Evolutionary conservation across 2,113 vertebrate genomes (phyloP), one percentile per base, ranked within the genome.

Genomic region (Dermatemys mawii): DNA sequence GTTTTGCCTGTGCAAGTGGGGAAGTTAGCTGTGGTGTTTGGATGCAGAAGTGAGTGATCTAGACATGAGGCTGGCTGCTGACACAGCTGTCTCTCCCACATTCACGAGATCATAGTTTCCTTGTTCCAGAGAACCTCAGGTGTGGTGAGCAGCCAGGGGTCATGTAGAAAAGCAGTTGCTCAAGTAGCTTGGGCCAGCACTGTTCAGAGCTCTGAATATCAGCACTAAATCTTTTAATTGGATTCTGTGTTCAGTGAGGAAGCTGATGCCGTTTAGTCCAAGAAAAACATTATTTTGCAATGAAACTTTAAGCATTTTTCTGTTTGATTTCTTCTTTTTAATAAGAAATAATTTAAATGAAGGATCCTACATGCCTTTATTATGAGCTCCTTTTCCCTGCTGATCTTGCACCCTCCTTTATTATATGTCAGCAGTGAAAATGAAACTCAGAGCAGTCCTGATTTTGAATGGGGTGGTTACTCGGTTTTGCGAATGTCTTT

Each of bases 131-230:
- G 83, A 51, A 78, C 44, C 14, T 16, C 10, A 82, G 35, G 73
- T 35, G 12, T 51, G 0, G 0, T 1, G 1, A 80, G 19, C 44
- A 38, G 11, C 0, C 4, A 12, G 63, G 0, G 0, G 83, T 80
- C 49, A 26, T 2, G 51, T 16, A 1, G 5, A 21, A 51, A 88
- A 50, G 21, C 1, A 0, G 44, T 19, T 21, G 84, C 12, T 8
- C 0, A 0, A 17, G 76, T 11, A 13, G 13, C 50, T 2, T 2
- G 73, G 46, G 53, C 44, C n/a, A 26, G 3, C 24, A 86, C 54
- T 67, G 44, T 50, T 82, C 57, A 32, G 57, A 1, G 4, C 90
- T 12, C n/a, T 1, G 3, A 29, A n/a, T 38, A 51, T 32, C 50
- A 55, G 27, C 1, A 0, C 81, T 60, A 81, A 63, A 0, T 12